Evolutionary conservation across 2,113 vertebrate species (phyloP).

Genomic region (Grallaria varia): DNA sequence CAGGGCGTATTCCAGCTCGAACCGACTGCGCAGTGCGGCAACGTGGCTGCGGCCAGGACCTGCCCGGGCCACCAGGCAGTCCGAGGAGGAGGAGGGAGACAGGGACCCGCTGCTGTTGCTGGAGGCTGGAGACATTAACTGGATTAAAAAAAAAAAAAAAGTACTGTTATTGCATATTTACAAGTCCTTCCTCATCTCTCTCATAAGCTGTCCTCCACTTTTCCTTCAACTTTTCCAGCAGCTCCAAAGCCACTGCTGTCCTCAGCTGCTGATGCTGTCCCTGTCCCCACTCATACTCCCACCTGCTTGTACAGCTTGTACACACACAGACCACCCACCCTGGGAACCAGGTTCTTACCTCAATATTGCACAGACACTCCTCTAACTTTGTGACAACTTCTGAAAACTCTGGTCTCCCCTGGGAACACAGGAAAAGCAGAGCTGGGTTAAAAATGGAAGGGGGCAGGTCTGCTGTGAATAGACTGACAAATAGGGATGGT

Average conservation of each 20-base stretch:
- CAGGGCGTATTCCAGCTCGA: conserved; percentile 88
- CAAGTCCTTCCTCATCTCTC: not conserved
- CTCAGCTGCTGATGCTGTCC: not conserved
- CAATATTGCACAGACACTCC: conserved; percentile 91
- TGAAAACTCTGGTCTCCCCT: conserved; percentile 94
- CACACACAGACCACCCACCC: accelerated
- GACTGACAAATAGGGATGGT: accelerated
- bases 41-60: conserved; percentile 89
- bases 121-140: conserved; percentile 93
- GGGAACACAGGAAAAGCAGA: not conserved
- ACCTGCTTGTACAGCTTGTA: not conserved
- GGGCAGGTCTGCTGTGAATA: not conserved
- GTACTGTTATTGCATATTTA: not conserved
- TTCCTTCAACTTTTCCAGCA: not conserved
- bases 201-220: accelerated
- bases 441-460: not conserved
- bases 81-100: conserved; percentile 88
- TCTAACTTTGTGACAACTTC: conserved; percentile 90
- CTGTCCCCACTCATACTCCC: not conserved
- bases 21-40: conserved; percentile 84
- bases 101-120: conserved; percentile 94
- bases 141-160: not conserved
- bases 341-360: conserved; percentile 73
- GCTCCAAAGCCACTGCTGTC: not conserved
- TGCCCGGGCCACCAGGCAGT: conserved; percentile 80